Base-by-base conservation (phyloP, 1,140 invertebrate genomes). In the Drosophila lacteicornis region DNA sequence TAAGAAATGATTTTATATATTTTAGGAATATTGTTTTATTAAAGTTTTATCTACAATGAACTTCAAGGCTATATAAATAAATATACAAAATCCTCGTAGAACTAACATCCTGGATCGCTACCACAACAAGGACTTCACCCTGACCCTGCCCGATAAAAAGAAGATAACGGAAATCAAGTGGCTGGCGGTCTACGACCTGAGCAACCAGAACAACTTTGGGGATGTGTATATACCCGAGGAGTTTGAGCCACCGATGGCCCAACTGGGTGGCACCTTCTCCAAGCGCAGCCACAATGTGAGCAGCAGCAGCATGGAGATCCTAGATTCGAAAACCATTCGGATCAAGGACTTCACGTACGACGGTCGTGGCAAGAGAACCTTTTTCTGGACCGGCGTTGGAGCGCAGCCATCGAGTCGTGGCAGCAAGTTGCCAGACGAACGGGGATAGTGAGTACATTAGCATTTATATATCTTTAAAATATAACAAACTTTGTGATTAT, bases 181-280 rank as follows among this genome's bases (percentile, higher is more conserved):
- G 98, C 95, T 99, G 55, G 96, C 97, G 0, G 94, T 99, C 25
- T 98, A 98, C 91, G 98, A 99, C 94, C 93, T 99, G 11, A 95
- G 95, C 45, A 96, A 94, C 84, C 96, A 98, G 93, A 97, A 97
- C 91, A 96, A 97, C 22, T 98, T 97, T 93, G 98, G 96, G 1
- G 98, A 98, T 93, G 95, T 98, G 33, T 97, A 96, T 82, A 96
- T 98, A 76, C 97, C 97, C 0, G 97, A 98, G 80, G 97, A 97
- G 60, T 98, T 98, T 91, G 96, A 98, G 83, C 96, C 97, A n/a
- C 98, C 98, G 0, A 93, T 94, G 15, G 94, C 95, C 1, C 96
- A 97, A 77, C 94, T 93, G 50, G 94, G 97, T 4, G 95, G 95
- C 0, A 95, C 96, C 63, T 92, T 99, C 1, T 95, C 95, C 0